phyloP scores from a whole-genome alignment of 1,140 invertebrate genomes.

The Drosophila triauraria region DNA sequence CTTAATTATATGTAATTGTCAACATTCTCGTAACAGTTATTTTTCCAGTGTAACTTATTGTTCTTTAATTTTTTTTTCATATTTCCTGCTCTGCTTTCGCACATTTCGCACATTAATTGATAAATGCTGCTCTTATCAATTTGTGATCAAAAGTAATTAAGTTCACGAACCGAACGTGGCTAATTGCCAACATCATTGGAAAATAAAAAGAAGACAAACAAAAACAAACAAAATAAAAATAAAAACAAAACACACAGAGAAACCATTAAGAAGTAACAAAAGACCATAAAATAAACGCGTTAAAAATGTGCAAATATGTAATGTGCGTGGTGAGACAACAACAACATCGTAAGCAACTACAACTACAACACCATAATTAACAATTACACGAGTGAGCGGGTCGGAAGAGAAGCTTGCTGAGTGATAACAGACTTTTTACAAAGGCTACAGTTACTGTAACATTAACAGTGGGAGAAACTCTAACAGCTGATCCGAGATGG shows the following conservation, averaged over 20 bases:
- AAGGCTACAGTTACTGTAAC: conserved; percentile 1
- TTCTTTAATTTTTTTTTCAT: conserved; percentile 27
- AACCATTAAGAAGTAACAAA: conserved; percentile 21
- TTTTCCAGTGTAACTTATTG: conserved; percentile 14
- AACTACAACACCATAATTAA: conserved; percentile 52
- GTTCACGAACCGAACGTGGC: conserved; percentile 43
- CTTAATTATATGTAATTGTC: no score
- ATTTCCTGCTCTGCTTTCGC: conserved; percentile 30
- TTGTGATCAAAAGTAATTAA: conserved; percentile 75
- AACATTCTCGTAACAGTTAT: no score
- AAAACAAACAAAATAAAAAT: not conserved
- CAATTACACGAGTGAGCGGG: conserved; percentile 45
- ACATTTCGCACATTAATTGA: conserved; percentile 75
- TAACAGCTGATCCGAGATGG: conserved; percentile 28
- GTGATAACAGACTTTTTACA: conserved; percentile 34
- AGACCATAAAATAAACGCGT: conserved; percentile 17
- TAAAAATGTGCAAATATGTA: conserved; percentile 67
- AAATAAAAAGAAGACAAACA: conserved; percentile 34
- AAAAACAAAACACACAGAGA: conserved; percentile 9
- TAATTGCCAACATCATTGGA: conserved; percentile 43
- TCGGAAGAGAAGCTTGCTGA: conserved; percentile 34
- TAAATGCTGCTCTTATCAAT: conserved; percentile 71
- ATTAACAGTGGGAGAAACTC: not conserved
- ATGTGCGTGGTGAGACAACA: conserved; percentile 48
- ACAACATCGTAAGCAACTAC: conserved; percentile 5